A percentile compares a stretch with the other conserved stretches of the same genome.
These are phyloP conservation scores for Xerus rutilus DNA, from an alignment of 2,797 vertebrate genomes.

Conservation along the genomic window DNA sequence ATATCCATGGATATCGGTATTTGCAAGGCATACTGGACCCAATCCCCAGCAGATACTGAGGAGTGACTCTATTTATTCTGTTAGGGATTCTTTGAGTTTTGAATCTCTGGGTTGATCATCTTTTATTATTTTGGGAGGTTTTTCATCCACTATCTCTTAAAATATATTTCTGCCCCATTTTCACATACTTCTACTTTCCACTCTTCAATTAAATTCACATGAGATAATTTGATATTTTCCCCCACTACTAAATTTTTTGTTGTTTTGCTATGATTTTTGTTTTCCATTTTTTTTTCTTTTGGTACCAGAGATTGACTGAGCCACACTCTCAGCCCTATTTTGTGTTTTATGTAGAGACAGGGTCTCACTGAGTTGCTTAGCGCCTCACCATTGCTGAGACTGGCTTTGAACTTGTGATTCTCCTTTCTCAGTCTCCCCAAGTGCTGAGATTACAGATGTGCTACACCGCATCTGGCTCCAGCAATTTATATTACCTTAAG, in stretches of 20 bases:
- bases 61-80: background rate
- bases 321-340: no score
- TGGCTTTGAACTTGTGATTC: no score
- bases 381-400: no score
- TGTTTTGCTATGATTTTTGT: background rate
- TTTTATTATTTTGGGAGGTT: background rate
- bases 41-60: background rate
- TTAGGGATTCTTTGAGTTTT: background rate
- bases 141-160: background rate
- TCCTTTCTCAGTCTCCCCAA: no score
- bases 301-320: no score
- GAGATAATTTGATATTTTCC: background rate
- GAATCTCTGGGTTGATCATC: background rate
- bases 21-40: no score
- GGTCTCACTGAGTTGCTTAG: no score
- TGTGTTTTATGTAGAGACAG: no score
- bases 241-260: background rate
- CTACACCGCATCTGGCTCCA: background rate
- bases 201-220: background rate
- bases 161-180: background rate
- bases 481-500: background rate
- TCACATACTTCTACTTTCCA: background rate
- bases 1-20: no score
- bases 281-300: background rate
- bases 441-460: no score